Evolutionary conservation across 2,113 vertebrate species (phyloP), one percentile per base, ranked within the genome.

Genomic region (Boleophthalmus pectinirostris): DNA sequence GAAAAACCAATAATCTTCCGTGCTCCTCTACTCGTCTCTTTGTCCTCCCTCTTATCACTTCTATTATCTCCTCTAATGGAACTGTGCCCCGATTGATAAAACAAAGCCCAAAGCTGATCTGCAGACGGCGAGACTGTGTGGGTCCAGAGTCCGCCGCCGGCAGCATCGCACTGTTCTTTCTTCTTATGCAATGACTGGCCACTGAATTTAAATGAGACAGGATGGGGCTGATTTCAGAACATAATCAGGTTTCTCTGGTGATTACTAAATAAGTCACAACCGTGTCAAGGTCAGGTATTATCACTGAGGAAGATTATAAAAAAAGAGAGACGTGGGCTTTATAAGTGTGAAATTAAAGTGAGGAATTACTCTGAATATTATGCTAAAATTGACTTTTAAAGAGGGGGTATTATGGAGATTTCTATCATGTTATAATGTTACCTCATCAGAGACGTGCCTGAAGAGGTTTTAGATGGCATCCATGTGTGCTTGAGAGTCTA

Each of bases 111-210:
- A 64, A 64, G 20, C 33, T 21, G 61, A 64, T 64, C 10, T 13
- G 33, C 61, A 64, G 61, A 64, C n/a, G 61, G 61, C 61, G n/a
- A 64, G 61, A 64, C 61, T 13, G 10, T 38, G 16, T 43, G 61
- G 61, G 11, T 64, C 61, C 61, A 33, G 6, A 20, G 60, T 35
- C 57, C 24, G 9, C 23, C 24, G 29, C n/a, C n/a, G 23, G 56
- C 56, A 24, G 57, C 57, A 60, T 5, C 12, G 21, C 57, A 25
- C 14, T 18, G 57, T 29, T 20, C 61, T 12, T 38, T 64, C 15
- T n/a, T 20, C 60, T 1, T 64, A 11, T 43, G 33, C 29, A 21
- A 29, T 12, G 61, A 38, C 18, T n/a, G 20, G 33, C 15, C 20
- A n/a, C 21, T 20, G 29, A 43, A 64, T 64, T 64, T 64, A 20